Base-by-base conservation (phyloP, 2,888 invertebrate species). In the Macroteleia sp. region DNA sequence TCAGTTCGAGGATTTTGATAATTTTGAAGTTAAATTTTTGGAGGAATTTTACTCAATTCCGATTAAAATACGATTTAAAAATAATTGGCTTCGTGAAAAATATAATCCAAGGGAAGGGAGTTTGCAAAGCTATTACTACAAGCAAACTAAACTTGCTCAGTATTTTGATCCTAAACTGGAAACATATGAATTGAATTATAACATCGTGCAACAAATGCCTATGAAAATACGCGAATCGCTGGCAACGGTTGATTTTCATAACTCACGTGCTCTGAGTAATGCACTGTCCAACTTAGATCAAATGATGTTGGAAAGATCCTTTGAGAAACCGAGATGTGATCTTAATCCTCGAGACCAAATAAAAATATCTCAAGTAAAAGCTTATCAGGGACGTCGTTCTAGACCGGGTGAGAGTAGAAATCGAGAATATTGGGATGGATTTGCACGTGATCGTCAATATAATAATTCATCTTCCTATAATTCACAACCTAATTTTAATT, bases 121-220 rank as follows among this genome's bases (percentile, higher is more conserved):
- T 42, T 42, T 42, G 10, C 42, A 42, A n/a, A 14, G 10, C 9
- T 42, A 42, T 42, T 42, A 42, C 25, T 44, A 25, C 12, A 22
- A 25, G 5, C 44, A 44, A 14, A 12, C 22, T 1, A 42, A 20
- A 42, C n/a, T 1, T 1, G 42, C 42, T 3, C 42, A 42, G 12
- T 42, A 42, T 44, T 44, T 42, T 20, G 42, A 42, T 20, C 42
- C 42, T n/a, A 42, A 42, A 20, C n/a, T 42, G 1, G 42, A 20
- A 8, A 12, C 5, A 14, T 44, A 44, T 9, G 44, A 44, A 25
- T 9, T 44, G 1, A 44, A 44, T 25, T 44, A 44, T 25, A 44
- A 44, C 6, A 44, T 44, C 6, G 44, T 44, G 0, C 44, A 44
- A 25, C 44, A 44, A 20, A 25, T 44, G 22, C 44, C 44, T 1